phyloP scores from a whole-genome alignment of 2,113 vertebrate genomes.

The Meriones unguiculatus region DNA sequence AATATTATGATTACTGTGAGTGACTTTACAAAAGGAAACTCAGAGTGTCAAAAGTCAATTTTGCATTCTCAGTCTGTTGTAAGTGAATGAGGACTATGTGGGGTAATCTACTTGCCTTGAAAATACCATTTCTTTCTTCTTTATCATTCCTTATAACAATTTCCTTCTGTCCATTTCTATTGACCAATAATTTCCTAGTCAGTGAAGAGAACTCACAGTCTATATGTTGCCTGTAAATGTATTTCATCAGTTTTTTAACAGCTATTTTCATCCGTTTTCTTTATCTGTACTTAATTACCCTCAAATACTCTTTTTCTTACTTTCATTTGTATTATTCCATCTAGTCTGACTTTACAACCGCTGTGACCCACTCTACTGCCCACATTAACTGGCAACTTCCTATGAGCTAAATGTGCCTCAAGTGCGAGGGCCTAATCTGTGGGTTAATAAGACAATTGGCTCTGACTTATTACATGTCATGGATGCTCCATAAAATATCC shows the following conservation, averaged over 20 bases:
- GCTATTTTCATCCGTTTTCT: not conserved
- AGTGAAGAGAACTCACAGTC: not conserved
- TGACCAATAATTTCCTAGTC: not conserved
- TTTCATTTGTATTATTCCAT: not conserved
- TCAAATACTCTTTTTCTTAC: not conserved
- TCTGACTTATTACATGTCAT: not conserved
- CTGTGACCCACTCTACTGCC: not conserved
- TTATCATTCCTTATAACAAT: not conserved
- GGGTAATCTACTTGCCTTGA: not conserved
- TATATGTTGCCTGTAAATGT: not conserved
- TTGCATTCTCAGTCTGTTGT: not conserved
- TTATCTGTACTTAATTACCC: not conserved
- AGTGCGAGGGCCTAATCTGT: accelerated
- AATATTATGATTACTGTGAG: not conserved
- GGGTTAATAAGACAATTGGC: not conserved
- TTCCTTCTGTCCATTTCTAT: not conserved
- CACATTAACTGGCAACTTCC: not conserved
- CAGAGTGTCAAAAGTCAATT: not conserved
- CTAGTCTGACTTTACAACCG: not conserved
- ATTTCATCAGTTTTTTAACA: not conserved
- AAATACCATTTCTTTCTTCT: constrained; percentile 17
- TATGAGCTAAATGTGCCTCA: not conserved
- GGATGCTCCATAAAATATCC: not conserved
- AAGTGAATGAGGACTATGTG: not conserved
- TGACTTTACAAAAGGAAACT: not conserved